Evolutionary conservation across 2,888 invertebrate genomes (phyloP).

Genomic region (Macaria liturata): DNA sequence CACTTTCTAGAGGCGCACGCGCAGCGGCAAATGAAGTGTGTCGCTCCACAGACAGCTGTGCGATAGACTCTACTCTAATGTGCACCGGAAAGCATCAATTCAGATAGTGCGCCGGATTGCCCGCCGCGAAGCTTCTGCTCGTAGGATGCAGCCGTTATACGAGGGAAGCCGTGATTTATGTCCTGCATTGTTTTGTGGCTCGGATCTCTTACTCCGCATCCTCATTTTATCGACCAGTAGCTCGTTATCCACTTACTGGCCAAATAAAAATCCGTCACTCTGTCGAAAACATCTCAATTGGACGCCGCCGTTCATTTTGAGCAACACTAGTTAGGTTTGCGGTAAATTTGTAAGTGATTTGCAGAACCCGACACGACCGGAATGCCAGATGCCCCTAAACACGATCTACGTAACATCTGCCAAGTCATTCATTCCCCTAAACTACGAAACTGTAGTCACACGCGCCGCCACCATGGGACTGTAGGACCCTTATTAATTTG

Average conservation of each 20-base stretch:
- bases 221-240: conserved; percentile 55
- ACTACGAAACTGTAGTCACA: conserved; percentile 26
- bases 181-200: conserved; percentile 77
- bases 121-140: conserved; percentile 68
- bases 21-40: conserved; percentile 79
- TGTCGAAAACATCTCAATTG: conserved; percentile 26
- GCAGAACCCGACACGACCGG: conserved; percentile 38
- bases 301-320: conserved; percentile 22
- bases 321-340: conserved; percentile 22
- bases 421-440: conserved; percentile 49
- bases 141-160: conserved; percentile 77
- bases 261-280: conserved; percentile 31
- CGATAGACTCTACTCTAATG: conserved; percentile 72
- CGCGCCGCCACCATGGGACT: conserved; percentile 31
- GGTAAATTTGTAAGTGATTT: conserved; percentile 32
- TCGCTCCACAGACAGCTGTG: conserved; percentile 76
- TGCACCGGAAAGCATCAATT: conserved; percentile 81
- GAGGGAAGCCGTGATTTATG: conserved; percentile 80
- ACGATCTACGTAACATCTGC: conserved; percentile 56
- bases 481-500: conserved; percentile 49
- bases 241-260: conserved; percentile 44
- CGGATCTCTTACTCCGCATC: conserved; percentile 59
- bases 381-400: conserved; percentile 44
- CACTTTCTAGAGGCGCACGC: conserved; percentile 79
- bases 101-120: conserved; percentile 78